Conservation (phyloP, 2,888 invertebrate species). For the Sarcophaga variegata region DNA sequence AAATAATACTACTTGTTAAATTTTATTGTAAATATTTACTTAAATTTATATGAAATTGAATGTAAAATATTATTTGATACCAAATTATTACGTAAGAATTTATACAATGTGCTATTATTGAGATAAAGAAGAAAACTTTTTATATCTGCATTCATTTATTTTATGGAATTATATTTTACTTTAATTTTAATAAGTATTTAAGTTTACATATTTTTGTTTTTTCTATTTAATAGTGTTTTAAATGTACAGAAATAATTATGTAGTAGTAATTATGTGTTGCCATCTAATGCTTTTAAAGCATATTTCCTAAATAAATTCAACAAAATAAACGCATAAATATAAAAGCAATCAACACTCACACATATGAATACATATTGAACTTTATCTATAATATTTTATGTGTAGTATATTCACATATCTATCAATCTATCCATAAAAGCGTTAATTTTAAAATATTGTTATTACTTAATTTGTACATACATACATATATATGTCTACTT, state of each 20-base stretch:
- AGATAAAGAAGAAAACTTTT: background rate
- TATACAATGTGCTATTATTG: constrained; percentile 34
- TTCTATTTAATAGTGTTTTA: background rate
- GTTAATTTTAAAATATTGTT: too few species aligned
- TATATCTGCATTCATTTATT: background rate
- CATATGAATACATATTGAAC: constrained; percentile 63
- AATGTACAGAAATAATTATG: background rate
- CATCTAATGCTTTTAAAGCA: constrained; percentile 61
- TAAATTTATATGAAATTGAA: constrained; percentile 12
- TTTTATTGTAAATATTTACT: constrained; percentile 42
- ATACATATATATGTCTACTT: too few species aligned
- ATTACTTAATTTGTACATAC: too few species aligned
- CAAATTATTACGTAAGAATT: constrained; percentile 20
- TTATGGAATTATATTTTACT: background rate
- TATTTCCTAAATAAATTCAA: constrained; percentile 70
- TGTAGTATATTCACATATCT: background rate
- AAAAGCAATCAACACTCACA: constrained; percentile 74
- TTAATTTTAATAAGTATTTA: background rate
- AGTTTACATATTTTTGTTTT: background rate
- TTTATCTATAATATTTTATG: background rate
- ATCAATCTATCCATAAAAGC: background rate
- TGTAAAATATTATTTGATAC: constrained; percentile 38
- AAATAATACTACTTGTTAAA: constrained; percentile 13
- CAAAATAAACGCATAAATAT: constrained; percentile 63
- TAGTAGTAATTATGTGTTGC: constrained; percentile 38